Evolutionary conservation across 2,113 vertebrate species (phyloP).

Genomic region (Erpornis zantholeuca): DNA sequence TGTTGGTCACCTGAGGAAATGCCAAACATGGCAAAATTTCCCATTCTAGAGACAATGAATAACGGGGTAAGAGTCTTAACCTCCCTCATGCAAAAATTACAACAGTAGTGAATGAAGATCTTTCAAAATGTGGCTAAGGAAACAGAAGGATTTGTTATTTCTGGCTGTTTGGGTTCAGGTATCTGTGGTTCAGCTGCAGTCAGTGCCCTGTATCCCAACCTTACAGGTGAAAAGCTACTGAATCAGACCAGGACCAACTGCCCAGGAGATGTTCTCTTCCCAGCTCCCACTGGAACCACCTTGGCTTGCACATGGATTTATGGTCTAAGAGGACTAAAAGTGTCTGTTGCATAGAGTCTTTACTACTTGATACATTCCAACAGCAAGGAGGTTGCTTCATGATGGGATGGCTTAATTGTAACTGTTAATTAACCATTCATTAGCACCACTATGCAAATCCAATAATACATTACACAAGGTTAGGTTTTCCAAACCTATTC

Average conservation of each 20-base stretch:
- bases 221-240: too few relatives aligned
- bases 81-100: neutral
- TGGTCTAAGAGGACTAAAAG: neutral
- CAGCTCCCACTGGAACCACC: neutral
- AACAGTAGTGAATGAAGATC: neutral
- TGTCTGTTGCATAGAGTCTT: neutral
- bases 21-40: neutral
- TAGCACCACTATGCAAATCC: neutral
- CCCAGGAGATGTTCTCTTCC: neutral
- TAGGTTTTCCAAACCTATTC: neutral
- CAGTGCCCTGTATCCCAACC: neutral
- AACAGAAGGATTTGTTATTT: neutral
- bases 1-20: neutral
- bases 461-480: neutral
- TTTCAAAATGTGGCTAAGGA: neutral
- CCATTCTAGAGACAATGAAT: neutral
- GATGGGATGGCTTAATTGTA: neutral
- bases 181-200: neutral
- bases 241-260: neutral
- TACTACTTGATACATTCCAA: neutral
- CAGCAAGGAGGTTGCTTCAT: neutral
- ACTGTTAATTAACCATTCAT: neutral
- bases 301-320: neutral
- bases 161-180: neutral
- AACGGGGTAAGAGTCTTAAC: neutral